phyloP scores from a whole-genome alignment of 2,797 vertebrate genomes.

The Bryconaethiops microstoma region DNA sequence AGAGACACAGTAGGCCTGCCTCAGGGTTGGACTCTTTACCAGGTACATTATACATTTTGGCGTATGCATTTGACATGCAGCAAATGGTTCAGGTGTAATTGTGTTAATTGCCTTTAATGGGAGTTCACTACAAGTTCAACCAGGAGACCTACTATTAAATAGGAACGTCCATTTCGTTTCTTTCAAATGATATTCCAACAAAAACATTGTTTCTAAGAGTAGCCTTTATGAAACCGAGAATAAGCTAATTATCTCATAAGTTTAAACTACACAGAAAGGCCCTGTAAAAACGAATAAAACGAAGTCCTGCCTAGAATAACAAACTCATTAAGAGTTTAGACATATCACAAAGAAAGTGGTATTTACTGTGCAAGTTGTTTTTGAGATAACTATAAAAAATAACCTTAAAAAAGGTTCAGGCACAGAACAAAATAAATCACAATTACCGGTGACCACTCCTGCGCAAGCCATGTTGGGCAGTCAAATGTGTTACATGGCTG shows the following conservation, averaged over 20 bases:
- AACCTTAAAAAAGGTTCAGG: neutral
- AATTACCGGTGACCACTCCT: constrained; percentile 97
- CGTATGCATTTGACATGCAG: constrained; percentile 9
- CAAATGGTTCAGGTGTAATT: constrained; percentile 44
- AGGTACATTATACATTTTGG: constrained; percentile 13
- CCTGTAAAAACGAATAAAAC: neutral
- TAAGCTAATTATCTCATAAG: constrained; percentile 11
- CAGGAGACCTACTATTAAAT: neutral
- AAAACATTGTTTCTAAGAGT: constrained; percentile 19
- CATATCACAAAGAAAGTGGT: neutral
- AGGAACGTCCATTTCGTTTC: constrained; percentile 30
- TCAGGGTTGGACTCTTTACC: neutral
- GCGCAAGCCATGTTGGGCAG: constrained; percentile 96
- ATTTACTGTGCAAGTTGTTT: neutral
- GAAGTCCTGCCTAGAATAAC: constrained; percentile 6
- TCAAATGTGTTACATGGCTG: constrained; percentile 95
- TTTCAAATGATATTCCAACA: constrained; percentile 24
- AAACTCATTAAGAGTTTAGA: neutral
- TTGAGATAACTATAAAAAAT: neutral
- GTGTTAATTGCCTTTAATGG: constrained; percentile 46
- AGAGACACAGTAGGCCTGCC: neutral
- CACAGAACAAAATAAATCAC: neutral
- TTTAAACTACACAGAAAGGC: neutral
- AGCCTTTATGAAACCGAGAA: neutral
- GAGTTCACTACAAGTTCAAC: constrained; percentile 43